phyloP scores from a whole-genome alignment of 2,888 invertebrate species.

The Dendrolimus pini region DNA sequence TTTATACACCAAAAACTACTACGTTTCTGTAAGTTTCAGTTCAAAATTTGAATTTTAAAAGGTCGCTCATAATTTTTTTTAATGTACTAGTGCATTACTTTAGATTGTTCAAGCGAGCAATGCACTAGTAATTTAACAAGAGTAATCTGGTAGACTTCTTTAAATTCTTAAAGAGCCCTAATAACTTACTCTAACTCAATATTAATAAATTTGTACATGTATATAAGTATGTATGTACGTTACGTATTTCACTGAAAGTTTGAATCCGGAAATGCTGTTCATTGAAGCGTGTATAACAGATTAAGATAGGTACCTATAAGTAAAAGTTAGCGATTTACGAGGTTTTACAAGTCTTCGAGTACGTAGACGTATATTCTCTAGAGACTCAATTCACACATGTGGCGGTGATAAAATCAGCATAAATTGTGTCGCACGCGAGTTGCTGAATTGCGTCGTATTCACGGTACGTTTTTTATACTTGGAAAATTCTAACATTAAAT shows the following conservation, averaged over 20 bases:
- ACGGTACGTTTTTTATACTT: background rate
- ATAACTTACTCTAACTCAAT: no score
- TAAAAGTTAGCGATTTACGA: conserved; percentile 14
- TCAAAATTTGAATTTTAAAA: no score
- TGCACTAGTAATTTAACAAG: no score
- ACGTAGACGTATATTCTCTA: conserved; percentile 28
- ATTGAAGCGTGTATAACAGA: conserved; percentile 24
- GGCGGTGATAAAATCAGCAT: conserved; percentile 51
- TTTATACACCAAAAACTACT: no score
- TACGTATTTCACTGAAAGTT: background rate
- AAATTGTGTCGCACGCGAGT: conserved; percentile 33
- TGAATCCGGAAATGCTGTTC: conserved; percentile 14
- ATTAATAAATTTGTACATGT: no score
- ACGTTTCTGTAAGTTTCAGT: no score
- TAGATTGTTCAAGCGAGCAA: no score
- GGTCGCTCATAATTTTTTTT: no score
- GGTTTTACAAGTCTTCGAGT: conserved; percentile 28
- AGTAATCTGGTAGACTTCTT: no score
- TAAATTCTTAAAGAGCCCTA: no score
- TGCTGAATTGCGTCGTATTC: conserved; percentile 5
- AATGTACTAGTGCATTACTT: no score
- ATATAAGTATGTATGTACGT: no score
- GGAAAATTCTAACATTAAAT: background rate
- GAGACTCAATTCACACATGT: conserved; percentile 34
- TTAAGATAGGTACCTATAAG: conserved; percentile 26